Evolutionary conservation across 1,140 invertebrate genomes (phyloP).

Genomic region (Grapholita molesta): DNA sequence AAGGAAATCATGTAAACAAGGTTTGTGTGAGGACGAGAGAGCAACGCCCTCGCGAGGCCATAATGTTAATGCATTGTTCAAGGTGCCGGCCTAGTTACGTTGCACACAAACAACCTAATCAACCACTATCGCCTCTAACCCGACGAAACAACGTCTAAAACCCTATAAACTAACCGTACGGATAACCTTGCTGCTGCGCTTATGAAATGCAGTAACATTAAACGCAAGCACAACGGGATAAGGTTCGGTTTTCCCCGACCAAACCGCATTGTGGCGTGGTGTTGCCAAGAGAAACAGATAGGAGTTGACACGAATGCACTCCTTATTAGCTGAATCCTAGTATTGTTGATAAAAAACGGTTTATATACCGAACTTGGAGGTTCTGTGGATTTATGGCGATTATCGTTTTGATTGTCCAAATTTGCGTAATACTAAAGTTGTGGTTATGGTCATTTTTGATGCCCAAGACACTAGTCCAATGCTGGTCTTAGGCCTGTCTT

Average conservation of each 20-base stretch:
- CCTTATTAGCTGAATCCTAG: conserved; percentile 40
- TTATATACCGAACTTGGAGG: neutral
- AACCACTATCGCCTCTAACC: conserved; percentile 20
- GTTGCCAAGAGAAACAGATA: conserved; percentile 28
- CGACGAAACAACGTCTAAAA: conserved; percentile 21
- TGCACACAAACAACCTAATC: conserved; percentile 22
- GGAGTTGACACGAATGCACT: conserved; percentile 37
- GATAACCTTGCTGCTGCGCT: conserved; percentile 3
- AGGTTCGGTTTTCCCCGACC: neutral
- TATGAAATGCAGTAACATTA: conserved; percentile 20
- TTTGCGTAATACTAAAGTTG: neutral
- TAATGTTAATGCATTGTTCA: conserved; percentile 44
- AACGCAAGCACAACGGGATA: neutral
- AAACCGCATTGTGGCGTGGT: neutral
- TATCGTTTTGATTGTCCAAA: neutral
- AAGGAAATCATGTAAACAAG: conserved; percentile 41
- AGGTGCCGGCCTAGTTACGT: conserved; percentile 44
- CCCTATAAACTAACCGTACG: conserved; percentile 18
- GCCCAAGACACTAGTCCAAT: no score
- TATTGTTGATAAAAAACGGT: conserved; percentile 40
- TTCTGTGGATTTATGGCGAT: neutral
- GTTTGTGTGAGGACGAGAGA: conserved; percentile 32
- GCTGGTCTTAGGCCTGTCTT: no score
- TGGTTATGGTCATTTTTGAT: no score
- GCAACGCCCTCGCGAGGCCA: conserved; percentile 42